Evolutionary conservation across 2,797 vertebrate species (phyloP).

Genomic region (Malurus leucopterus): DNA sequence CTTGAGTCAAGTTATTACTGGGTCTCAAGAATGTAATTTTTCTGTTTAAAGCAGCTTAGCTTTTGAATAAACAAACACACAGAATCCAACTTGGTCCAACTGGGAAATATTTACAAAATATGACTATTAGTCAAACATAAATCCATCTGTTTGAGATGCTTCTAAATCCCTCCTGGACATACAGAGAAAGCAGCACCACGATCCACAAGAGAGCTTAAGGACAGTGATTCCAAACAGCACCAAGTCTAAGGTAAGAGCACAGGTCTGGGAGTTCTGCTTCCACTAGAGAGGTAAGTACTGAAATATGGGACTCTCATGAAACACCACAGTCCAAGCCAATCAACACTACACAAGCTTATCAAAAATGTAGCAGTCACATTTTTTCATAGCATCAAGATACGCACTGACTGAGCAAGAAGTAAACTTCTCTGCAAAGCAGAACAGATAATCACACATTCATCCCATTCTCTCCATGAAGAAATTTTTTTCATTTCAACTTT

Average conservation of each 20-base stretch:
- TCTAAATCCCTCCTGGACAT: not conserved
- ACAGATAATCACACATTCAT: not conserved
- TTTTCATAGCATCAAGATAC: not conserved
- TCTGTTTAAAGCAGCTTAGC: not conserved
- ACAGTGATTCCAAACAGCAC: not conserved
- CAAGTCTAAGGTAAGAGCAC: not conserved
- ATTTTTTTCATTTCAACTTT: not conserved
- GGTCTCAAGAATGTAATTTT: not conserved
- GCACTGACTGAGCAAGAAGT: not conserved
- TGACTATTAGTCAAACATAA: not conserved
- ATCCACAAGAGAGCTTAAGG: not conserved
- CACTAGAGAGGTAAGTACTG: not conserved
- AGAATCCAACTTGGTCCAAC: not conserved
- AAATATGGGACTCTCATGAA: not conserved
- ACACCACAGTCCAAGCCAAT: not conserved
- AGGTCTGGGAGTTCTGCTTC: not conserved
- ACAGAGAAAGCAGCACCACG: accelerated
- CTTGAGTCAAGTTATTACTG: not conserved
- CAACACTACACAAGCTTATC: not conserved
- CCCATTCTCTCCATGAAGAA: not conserved
- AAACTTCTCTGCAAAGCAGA: not conserved
- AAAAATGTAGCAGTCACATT: not conserved
- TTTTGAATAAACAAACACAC: not conserved
- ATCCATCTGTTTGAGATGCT: not conserved
- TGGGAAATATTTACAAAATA: not conserved